A percentile compares a stretch with the other conserved stretches of the same genome.
Conservation (phyloP, 2,797 vertebrate genomes). For the Bovichtus variegatus region DNA sequence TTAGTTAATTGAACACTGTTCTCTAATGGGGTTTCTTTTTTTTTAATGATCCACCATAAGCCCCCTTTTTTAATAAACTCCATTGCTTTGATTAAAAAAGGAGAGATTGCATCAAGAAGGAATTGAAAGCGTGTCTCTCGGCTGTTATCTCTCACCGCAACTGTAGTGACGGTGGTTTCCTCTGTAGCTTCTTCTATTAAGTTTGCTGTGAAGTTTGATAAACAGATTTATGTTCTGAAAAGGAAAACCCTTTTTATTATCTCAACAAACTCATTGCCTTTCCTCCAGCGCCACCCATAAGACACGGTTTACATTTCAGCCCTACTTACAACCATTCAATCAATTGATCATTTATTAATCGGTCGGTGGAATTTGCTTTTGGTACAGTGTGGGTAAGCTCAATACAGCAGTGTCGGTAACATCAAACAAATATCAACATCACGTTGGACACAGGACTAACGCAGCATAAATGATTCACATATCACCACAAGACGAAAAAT, state of each 20-base stretch:
- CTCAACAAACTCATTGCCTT: constrained; percentile 12
- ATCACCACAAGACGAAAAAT: background rate
- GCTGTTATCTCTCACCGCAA: constrained; percentile 10
- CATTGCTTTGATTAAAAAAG: constrained; percentile 36
- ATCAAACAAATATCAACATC: no score
- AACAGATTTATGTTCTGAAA: constrained; percentile 16
- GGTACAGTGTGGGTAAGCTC: no score
- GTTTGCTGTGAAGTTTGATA: constrained; percentile 29
- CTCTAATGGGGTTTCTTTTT: constrained; percentile 3
- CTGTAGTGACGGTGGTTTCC: background rate
- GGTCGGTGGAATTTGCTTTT: no score
- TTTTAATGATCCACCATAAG: constrained; percentile 10
- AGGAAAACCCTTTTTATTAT: background rate
- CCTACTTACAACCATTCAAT: no score
- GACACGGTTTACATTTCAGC: background rate
- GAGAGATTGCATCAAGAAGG: constrained; percentile 21
- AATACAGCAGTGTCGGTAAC: no score
- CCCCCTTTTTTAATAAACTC: constrained; percentile 8
- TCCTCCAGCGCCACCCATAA: background rate
- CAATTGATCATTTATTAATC: no score
- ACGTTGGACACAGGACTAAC: no score
- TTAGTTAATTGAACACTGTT: constrained; percentile 8
- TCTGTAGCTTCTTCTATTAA: background rate
- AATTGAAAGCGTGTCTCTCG: constrained; percentile 27
- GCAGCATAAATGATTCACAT: no score